A percentile compares a stretch with the other conserved stretches of the same genome.
These are phyloP conservation scores for Drosophila gunungcola DNA, from an alignment of 1,140 invertebrate species.

Conservation along the genomic window DNA sequence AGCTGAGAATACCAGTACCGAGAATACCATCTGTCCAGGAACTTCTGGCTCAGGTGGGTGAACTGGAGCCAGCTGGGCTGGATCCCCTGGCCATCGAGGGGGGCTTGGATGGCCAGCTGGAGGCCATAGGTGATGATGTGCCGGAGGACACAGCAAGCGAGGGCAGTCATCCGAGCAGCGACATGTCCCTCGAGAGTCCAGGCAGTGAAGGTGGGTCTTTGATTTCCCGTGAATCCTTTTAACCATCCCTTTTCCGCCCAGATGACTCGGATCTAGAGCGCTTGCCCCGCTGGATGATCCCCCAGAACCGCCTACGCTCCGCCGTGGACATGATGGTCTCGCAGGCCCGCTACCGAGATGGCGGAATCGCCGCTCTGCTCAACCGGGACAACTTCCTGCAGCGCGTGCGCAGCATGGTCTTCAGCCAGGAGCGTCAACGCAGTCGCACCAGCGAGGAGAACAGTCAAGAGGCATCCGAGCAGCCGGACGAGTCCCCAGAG, in stretches of 20 bases:
- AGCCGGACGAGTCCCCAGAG: conserved; percentile 1
- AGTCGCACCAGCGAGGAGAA: conserved; percentile 47
- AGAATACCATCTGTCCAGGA: background rate
- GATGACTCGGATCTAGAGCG: conserved; percentile 64
- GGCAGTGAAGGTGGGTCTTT: conserved; percentile 59
- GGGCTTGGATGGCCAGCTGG: background rate
- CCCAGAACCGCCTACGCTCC: conserved; percentile 55
- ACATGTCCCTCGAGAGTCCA: conserved; percentile 70
- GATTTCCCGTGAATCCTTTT: background rate
- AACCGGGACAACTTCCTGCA: conserved; percentile 72
- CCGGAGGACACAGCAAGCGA: conserved; percentile 1
- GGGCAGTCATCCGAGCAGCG: conserved; percentile 35
- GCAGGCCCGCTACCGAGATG: conserved; percentile 60
- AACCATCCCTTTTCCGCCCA: background rate
- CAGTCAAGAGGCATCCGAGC: conserved; percentile 27
- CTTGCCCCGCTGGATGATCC: conserved; percentile 68
- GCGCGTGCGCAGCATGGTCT: conserved; percentile 73
- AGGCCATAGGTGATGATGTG: background rate
- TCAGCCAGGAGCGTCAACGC: conserved; percentile 68
- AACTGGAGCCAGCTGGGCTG: conserved; percentile 16
- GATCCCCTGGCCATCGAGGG: conserved; percentile 9
- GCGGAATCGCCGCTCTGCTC: conserved; percentile 63
- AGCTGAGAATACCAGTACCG: too few species aligned
- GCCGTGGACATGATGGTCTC: conserved; percentile 64
- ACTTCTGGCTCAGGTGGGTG: background rate